Percentiles rank a stretch among this genome's conserved stretches.
These are phyloP conservation scores for Montipora foliosa DNA, from an alignment of 64 coral and sea anemone species.

Conservation along the genomic window DNA sequence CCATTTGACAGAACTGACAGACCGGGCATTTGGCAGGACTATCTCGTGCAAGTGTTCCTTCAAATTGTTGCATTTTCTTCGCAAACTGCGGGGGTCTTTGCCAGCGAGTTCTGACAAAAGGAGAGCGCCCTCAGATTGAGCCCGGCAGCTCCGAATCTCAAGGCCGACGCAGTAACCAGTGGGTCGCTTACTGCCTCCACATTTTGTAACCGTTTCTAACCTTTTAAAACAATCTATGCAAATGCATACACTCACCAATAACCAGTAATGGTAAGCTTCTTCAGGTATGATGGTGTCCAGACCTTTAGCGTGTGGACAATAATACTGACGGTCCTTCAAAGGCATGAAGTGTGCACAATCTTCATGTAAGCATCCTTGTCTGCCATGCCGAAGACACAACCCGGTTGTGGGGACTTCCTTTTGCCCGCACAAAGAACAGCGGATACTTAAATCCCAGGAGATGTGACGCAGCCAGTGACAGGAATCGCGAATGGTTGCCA, in stretches of 20 bases:
- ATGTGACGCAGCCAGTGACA: constrained; percentile 24
- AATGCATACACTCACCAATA: neutral
- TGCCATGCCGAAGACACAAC: constrained; percentile 12
- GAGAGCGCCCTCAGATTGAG: too few relatives aligned
- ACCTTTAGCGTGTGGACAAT: neutral
- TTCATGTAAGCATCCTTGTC: neutral
- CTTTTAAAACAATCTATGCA: neutral
- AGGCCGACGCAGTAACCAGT: too few relatives aligned
- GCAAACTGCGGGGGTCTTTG: too few relatives aligned
- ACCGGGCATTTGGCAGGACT: too few relatives aligned
- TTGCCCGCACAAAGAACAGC: neutral
- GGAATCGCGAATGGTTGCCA: neutral
- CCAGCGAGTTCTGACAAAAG: too few relatives aligned
- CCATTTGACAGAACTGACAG: too few relatives aligned
- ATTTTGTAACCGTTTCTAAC: too few relatives aligned
- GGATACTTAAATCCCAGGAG: neutral
- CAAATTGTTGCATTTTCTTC: too few relatives aligned
- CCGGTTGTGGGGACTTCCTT: neutral
- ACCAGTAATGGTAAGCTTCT: neutral
- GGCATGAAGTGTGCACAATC: constrained; percentile 36
- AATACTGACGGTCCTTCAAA: neutral
- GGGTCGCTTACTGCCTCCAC: too few relatives aligned
- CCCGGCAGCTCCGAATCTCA: too few relatives aligned
- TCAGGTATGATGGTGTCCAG: neutral
- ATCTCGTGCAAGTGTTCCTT: too few relatives aligned